These are phyloP conservation scores for Meliscaeva auricollis DNA, from an alignment of 2,888 invertebrate genomes.

Conservation along the genomic window DNA sequence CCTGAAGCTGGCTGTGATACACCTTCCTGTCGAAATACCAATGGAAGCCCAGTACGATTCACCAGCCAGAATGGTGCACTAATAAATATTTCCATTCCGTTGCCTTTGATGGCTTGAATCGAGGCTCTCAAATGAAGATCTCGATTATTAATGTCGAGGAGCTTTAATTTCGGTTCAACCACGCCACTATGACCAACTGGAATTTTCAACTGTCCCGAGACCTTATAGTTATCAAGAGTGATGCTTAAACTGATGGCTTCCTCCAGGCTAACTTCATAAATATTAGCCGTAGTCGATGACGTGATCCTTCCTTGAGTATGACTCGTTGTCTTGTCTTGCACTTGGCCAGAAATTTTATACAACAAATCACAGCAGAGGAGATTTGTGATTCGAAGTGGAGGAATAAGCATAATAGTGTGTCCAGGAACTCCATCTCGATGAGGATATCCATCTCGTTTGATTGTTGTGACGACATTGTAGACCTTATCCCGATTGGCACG, in stretches of 20 bases:
- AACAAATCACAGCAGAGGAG: conserved; percentile 93
- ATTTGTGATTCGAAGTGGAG: conserved; percentile 94
- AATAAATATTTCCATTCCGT: conserved; percentile 88
- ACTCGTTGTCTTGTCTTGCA: conserved; percentile 71
- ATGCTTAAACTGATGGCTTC: conserved; percentile 90
- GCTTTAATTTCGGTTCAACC: conserved; percentile 88
- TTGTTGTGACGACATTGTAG: conserved; percentile 80
- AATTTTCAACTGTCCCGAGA: conserved; percentile 87
- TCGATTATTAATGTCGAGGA: conserved; percentile 90
- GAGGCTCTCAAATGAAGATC: conserved; percentile 90
- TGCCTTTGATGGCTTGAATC: conserved; percentile 86
- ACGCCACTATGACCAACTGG: conserved; percentile 84
- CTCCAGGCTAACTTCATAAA: conserved; percentile 85
- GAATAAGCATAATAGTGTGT: conserved; percentile 93
- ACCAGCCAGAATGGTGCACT: conserved; percentile 97
- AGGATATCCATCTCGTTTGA: conserved; percentile 93
- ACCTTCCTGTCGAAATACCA: conserved; percentile 97
- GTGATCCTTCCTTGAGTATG: conserved; percentile 84
- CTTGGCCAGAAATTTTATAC: conserved; percentile 85
- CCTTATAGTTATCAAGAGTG: conserved; percentile 93
- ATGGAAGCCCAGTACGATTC: conserved; percentile 97
- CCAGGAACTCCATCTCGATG: conserved; percentile 88
- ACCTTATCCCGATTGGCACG: conserved; percentile 80
- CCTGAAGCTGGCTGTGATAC: conserved; percentile 91
- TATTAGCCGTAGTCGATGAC: conserved; percentile 84